These are phyloP conservation scores for Ictalurus punctatus DNA, from an alignment of 2,113 vertebrate genomes.

Conservation along the genomic window DNA sequence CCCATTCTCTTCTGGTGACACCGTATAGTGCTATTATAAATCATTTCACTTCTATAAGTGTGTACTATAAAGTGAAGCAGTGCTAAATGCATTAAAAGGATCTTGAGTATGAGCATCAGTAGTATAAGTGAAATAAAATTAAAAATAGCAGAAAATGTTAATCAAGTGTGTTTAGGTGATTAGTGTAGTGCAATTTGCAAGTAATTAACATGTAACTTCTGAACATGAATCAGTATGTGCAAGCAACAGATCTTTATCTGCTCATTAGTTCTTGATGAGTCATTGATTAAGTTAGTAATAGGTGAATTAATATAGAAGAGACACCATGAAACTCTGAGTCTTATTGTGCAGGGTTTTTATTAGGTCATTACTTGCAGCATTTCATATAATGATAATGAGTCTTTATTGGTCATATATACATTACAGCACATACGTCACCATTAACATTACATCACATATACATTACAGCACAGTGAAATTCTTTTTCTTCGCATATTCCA, in stretches of 20 bases:
- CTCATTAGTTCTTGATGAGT: background rate
- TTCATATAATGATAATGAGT: background rate
- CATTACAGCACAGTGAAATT: too few species aligned
- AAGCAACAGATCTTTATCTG: background rate
- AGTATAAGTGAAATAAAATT: background rate
- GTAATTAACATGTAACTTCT: background rate
- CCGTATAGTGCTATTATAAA: too few species aligned
- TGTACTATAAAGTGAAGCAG: too few species aligned
- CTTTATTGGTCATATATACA: too few species aligned
- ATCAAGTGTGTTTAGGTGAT: background rate
- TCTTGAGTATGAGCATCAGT: background rate
- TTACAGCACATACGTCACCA: too few species aligned
- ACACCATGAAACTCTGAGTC: background rate
- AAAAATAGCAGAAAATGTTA: background rate
- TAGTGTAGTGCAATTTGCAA: background rate
- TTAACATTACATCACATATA: too few species aligned
- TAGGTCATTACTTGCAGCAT: background rate
- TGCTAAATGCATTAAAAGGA: background rate
- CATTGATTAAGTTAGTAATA: background rate
- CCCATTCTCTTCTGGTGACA: background rate
- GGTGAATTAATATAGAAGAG: background rate
- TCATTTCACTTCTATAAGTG: too few species aligned
- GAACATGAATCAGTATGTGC: background rate
- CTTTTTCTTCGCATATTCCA: too few species aligned
- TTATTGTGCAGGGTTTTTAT: background rate